Percentiles rank a stretch among this genome's conserved stretches.
Conservation (phyloP, 1,140 invertebrate species). For the Drosophila lowei region DNA sequence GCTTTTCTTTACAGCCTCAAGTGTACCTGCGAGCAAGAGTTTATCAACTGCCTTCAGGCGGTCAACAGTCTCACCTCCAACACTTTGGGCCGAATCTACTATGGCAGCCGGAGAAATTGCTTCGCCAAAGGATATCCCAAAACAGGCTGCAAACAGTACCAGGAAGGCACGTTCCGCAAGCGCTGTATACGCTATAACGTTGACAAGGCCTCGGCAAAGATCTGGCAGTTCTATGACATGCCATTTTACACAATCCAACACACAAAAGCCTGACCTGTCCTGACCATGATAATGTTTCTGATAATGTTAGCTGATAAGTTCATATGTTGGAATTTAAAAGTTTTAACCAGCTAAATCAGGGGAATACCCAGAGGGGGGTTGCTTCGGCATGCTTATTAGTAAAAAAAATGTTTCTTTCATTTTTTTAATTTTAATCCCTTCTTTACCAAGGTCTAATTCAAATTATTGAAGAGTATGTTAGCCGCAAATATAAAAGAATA, state of each 20-base stretch:
- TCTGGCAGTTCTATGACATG: conserved; percentile 86
- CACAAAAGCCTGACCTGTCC: conserved; percentile 43
- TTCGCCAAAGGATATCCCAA: conserved; percentile 87
- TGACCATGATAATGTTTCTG: no score
- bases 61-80: conserved; percentile 84
- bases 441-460: no score
- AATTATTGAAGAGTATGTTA: no score
- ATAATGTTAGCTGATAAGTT: background rate
- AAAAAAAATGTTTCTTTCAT: no score
- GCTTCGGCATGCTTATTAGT: no score
- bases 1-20: conserved; percentile 82
- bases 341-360: no score
- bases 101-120: conserved; percentile 87
- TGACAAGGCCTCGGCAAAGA: conserved; percentile 83
- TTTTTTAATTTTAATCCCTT: no score
- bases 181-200: conserved; percentile 85
- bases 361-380: no score
- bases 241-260: conserved; percentile 77
- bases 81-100: conserved; percentile 87
- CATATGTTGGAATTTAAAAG: background rate
- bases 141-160: conserved; percentile 84
- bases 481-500: no score
- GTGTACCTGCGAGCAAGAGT: conserved; percentile 88
- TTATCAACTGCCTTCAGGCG: conserved; percentile 86
- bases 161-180: conserved; percentile 68